A percentile compares a stretch with the other conserved stretches of the same genome.
Conservation (phyloP, 2,888 invertebrate genomes). For the Atherix ibis region DNA sequence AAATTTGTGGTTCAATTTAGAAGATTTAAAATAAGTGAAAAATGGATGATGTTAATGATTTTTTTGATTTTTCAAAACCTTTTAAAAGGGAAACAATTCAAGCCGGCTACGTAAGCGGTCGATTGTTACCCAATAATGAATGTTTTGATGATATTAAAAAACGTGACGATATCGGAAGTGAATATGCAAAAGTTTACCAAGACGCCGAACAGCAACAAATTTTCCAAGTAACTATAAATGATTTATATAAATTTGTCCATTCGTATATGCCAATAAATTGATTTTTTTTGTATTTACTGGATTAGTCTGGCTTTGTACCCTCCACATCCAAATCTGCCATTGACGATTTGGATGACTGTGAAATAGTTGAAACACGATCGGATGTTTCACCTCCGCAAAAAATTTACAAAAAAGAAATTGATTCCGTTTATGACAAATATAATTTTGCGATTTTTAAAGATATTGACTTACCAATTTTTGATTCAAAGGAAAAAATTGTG, state of each 20-base stretch:
- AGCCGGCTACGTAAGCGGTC: slow-evolving; percentile 17
- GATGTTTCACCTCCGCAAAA: too few species aligned
- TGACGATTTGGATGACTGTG: slow-evolving; percentile 18
- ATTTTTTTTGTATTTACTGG: too few species aligned
- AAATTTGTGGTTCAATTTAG: too few species aligned
- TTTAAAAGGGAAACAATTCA: slow-evolving; percentile 18
- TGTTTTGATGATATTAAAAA: slow-evolving; percentile 16
- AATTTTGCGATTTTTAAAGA: slow-evolving; percentile 21
- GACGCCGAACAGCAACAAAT: slow-evolving; percentile 19
- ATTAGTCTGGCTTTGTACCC: slow-evolving; percentile 2
- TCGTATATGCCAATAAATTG: too few species aligned
- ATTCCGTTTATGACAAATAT: slow-evolving; percentile 21
- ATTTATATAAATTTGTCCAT: too few species aligned
- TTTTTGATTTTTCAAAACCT: slow-evolving; percentile 27
- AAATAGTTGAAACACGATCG: too few species aligned
- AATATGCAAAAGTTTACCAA: slow-evolving; percentile 18
- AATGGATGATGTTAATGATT: slow-evolving; percentile 22
- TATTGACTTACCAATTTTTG: slow-evolving; percentile 23
- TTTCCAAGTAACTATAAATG: slow-evolving; percentile 14
- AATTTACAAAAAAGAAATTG: too few species aligned
- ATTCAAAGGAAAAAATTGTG: slow-evolving; percentile 42
- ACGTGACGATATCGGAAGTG: slow-evolving; percentile 19
- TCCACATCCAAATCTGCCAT: slow-evolving; percentile 5
- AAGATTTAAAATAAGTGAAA: too few species aligned
- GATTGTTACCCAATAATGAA: slow-evolving; percentile 6